Conservation (phyloP, 2,888 invertebrate genomes). For the Odontocerum albicorne region DNA sequence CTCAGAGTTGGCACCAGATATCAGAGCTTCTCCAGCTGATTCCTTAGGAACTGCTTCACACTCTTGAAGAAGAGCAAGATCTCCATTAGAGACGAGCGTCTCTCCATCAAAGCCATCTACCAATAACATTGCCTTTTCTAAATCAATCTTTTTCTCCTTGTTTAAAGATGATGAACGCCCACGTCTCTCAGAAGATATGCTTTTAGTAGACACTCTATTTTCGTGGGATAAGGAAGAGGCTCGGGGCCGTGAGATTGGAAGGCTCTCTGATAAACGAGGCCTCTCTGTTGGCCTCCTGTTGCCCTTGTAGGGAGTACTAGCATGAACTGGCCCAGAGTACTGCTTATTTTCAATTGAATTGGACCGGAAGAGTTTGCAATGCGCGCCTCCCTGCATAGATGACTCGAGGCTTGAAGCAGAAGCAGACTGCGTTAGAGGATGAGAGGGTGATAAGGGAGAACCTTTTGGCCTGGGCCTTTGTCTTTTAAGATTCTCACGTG, state of each 20-base stretch:
- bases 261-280: conserved; percentile 2
- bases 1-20: conserved; percentile 64
- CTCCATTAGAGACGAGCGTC: conserved; percentile 21
- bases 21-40: conserved; percentile 67
- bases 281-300: conserved; percentile 13
- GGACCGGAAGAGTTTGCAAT: conserved; percentile 33
- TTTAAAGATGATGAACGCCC: conserved; percentile 18
- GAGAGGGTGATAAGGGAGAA: conserved; percentile 49
- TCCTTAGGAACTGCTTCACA: conserved; percentile 54
- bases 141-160: conserved; percentile 15
- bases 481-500: conserved; percentile 44
- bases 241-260: conserved; percentile 27
- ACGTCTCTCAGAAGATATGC: neutral
- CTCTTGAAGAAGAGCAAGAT: conserved; percentile 30
- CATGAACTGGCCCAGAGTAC: neutral
- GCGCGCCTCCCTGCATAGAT: conserved; percentile 24
- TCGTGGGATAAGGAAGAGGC: conserved; percentile 38
- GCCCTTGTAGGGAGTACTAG: conserved; percentile 31
- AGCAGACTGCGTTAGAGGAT: conserved; percentile 31
- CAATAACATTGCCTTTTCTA: conserved; percentile 20
- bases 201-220: neutral
- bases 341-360: conserved; percentile 37
- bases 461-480: conserved; percentile 46
- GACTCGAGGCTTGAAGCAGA: conserved; percentile 32
- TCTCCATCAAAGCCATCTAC: conserved; percentile 18